Percentiles rank a stretch among this genome's conserved stretches.
phyloP scores from a whole-genome alignment of 1,140 invertebrate species.

The Gryllus bimaculatus region DNA sequence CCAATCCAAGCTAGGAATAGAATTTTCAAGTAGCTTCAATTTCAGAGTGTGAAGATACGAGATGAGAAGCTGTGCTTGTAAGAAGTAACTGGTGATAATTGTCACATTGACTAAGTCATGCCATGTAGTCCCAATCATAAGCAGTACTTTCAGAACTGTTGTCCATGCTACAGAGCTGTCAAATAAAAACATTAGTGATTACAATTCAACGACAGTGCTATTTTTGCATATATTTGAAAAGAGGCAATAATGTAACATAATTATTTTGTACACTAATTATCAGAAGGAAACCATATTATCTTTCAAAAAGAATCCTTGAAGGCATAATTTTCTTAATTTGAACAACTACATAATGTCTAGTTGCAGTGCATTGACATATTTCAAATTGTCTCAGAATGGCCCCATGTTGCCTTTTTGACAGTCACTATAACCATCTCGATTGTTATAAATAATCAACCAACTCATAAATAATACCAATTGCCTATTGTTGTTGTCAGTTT shows the following conservation, averaged over 20 bases:
- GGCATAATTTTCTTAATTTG: background rate
- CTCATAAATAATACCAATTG: too few relatives aligned
- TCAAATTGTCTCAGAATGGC: too few relatives aligned
- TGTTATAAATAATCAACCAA: too few relatives aligned
- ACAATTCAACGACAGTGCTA: background rate
- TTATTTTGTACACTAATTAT: background rate
- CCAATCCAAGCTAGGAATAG: conserved; percentile 59
- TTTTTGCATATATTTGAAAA: background rate
- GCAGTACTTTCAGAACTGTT: conserved; percentile 44
- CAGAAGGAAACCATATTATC: background rate
- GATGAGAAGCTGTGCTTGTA: conserved; percentile 65
- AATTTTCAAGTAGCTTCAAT: conserved; percentile 58
- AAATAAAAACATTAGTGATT: background rate
- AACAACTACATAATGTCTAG: background rate
- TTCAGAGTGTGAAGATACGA: conserved; percentile 59
- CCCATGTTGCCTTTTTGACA: too few relatives aligned
- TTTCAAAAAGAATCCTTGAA: background rate
- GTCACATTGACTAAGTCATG: conserved; percentile 70
- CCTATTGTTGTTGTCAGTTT: too few relatives aligned
- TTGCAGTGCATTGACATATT: background rate
- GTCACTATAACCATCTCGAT: too few relatives aligned
- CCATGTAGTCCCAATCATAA: conserved; percentile 57
- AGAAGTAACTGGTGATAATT: conserved; percentile 65
- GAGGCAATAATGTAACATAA: background rate
- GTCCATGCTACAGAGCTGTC: conserved; percentile 26